Evolutionary conservation across 2,797 vertebrate genomes (phyloP).

Genomic region (Takifugu ocellatus): DNA sequence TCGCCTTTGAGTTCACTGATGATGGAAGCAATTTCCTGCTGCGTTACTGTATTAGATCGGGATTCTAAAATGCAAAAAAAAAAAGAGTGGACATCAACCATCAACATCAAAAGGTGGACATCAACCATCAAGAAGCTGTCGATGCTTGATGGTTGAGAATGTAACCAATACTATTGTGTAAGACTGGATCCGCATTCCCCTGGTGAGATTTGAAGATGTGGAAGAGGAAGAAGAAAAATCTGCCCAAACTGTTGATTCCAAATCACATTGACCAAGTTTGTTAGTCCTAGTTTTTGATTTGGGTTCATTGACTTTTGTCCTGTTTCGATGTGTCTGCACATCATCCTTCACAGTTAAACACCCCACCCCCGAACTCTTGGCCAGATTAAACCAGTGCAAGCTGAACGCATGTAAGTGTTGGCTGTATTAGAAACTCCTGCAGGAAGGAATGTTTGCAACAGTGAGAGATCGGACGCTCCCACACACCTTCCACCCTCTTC

Average conservation of each 20-base stretch:
- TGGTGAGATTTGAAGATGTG: no score
- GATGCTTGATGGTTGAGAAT: not conserved
- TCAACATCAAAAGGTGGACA: no score
- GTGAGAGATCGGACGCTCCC: slow-evolving; percentile 8
- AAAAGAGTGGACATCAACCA: not conserved
- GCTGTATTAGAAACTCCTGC: slow-evolving; percentile 4
- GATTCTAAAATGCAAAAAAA: not conserved
- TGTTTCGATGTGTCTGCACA: not conserved
- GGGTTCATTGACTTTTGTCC: not conserved
- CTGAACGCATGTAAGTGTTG: slow-evolving; percentile 7
- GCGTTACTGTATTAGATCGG: not conserved
- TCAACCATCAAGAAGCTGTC: not conserved
- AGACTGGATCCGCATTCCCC: slow-evolving; percentile 2
- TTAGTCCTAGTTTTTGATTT: no score
- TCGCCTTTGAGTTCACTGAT: slow-evolving; percentile 3
- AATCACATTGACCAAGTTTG: no score
- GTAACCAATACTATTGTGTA: not conserved
- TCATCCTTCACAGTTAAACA: not conserved
- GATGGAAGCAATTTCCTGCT: slow-evolving; percentile 1
- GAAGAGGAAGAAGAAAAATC: not conserved
- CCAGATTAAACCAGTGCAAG: slow-evolving; percentile 6
- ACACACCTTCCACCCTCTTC: not conserved
- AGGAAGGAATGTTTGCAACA: slow-evolving; percentile 13
- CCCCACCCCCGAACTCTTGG: slow-evolving; percentile 2
- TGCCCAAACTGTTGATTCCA: no score